These are phyloP conservation scores for Plotosus lineatus DNA, from an alignment of 2,113 vertebrate species.

Conservation along the genomic window DNA sequence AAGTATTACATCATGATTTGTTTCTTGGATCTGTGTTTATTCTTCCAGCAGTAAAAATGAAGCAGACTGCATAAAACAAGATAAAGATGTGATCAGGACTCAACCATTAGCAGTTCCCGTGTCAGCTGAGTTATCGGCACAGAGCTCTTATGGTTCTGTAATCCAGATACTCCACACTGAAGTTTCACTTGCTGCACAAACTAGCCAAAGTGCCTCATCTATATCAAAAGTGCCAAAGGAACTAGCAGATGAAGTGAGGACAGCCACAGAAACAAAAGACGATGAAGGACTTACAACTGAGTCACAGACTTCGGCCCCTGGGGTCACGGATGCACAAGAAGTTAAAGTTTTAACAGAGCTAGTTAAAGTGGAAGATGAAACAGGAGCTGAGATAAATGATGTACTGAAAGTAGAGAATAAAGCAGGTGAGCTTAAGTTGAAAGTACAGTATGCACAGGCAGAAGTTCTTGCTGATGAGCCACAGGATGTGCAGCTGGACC, in stretches of 20 bases:
- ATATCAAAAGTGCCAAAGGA: background rate
- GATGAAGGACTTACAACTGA: background rate
- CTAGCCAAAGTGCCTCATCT: constrained; percentile 22
- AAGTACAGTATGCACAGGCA: background rate
- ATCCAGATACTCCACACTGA: constrained; percentile 29
- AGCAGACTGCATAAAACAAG: constrained; percentile 12
- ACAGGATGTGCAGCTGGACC: background rate
- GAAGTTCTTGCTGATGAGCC: background rate
- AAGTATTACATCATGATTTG: background rate
- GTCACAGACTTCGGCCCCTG: background rate
- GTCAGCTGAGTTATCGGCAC: background rate
- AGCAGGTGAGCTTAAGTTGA: background rate
- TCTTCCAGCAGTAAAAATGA: constrained; percentile 21
- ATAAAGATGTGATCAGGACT: background rate
- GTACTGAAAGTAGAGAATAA: background rate
- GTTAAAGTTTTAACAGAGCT: constrained; percentile 2
- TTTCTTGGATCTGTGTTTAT: background rate
- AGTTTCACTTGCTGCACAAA: constrained; percentile 1
- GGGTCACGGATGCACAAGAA: background rate
- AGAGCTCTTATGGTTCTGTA: constrained; percentile 39
- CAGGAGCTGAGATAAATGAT: background rate
- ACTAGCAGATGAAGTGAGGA: background rate
- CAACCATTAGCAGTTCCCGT: background rate
- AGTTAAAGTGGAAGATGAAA: background rate
- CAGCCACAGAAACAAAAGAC: constrained; percentile 7